phyloP scores from a whole-genome alignment of 2,888 invertebrate genomes.

The Barypeithes pellucidus region DNA sequence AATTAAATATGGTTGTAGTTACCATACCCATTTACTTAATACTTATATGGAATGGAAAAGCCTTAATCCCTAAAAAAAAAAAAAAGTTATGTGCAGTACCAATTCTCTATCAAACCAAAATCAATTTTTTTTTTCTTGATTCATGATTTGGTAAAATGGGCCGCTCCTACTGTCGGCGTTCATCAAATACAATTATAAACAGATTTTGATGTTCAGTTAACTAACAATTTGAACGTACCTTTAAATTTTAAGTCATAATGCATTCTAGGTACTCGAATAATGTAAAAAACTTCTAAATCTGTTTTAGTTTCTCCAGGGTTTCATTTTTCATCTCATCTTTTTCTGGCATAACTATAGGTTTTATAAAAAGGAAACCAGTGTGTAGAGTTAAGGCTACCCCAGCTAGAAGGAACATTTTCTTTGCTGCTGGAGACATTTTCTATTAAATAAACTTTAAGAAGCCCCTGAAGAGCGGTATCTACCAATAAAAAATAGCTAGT shows the following conservation, averaged over 20 bases:
- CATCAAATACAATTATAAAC: no score
- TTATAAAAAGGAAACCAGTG: slow-evolving; percentile 57
- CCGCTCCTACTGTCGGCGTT: no score
- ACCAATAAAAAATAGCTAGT: no score
- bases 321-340: slow-evolving; percentile 46
- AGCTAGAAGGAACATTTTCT: slow-evolving; percentile 39
- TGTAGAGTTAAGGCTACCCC: slow-evolving; percentile 52
- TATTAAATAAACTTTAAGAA: neutral
- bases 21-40: neutral
- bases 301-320: slow-evolving; percentile 35
- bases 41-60: neutral
- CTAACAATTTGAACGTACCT: no score
- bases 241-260: neutral
- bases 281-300: slow-evolving; percentile 25
- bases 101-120: no score
- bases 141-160: no score
- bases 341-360: slow-evolving; percentile 54
- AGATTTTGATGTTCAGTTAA: no score
- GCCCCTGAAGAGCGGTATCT: no score
- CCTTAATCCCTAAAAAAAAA: neutral
- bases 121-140: no score
- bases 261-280: neutral
- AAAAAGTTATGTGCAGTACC: no score
- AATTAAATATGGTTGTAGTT: neutral
- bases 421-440: slow-evolving; percentile 37